phyloP scores from a whole-genome alignment of 1,140 invertebrate genomes.

The Cotesia vestalis region DNA sequence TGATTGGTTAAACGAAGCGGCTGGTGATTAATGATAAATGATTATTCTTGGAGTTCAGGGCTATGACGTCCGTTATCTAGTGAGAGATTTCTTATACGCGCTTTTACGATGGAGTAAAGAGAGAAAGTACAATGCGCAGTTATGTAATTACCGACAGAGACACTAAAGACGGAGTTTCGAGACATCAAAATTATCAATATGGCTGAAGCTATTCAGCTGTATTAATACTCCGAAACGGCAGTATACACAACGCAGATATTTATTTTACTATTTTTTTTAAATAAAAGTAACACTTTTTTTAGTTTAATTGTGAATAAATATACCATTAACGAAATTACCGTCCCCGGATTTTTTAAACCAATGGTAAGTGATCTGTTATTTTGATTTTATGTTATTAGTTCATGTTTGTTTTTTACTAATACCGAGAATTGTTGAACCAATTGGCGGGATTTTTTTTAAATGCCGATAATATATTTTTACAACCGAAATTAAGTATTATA shows the following conservation, averaged over 20 bases:
- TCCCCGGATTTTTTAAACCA: too few relatives aligned
- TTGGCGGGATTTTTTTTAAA: constrained; percentile 76
- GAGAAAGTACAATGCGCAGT: constrained; percentile 13
- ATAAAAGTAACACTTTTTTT: too few relatives aligned
- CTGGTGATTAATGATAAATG: too few relatives aligned
- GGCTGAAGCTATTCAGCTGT: constrained; percentile 29
- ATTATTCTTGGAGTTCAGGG: neutral
- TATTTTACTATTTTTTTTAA: too few relatives aligned
- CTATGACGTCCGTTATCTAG: neutral
- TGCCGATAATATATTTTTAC: constrained; percentile 74
- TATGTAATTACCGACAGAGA: constrained; percentile 28
- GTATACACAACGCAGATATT: too few relatives aligned
- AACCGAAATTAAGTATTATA: too few relatives aligned
- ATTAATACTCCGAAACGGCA: neutral
- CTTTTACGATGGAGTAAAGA: neutral
- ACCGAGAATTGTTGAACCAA: constrained; percentile 70
- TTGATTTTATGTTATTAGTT: neutral
- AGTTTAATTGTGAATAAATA: too few relatives aligned
- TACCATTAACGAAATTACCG: too few relatives aligned
- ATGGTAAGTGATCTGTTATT: too few relatives aligned
- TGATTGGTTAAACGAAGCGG: too few relatives aligned
- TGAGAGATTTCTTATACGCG: neutral
- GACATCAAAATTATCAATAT: constrained; percentile 10
- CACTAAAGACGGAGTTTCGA: neutral
- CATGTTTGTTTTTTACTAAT: neutral